Evolutionary conservation across 2,888 invertebrate genomes (phyloP).

Genomic region (Lycia hirtaria): DNA sequence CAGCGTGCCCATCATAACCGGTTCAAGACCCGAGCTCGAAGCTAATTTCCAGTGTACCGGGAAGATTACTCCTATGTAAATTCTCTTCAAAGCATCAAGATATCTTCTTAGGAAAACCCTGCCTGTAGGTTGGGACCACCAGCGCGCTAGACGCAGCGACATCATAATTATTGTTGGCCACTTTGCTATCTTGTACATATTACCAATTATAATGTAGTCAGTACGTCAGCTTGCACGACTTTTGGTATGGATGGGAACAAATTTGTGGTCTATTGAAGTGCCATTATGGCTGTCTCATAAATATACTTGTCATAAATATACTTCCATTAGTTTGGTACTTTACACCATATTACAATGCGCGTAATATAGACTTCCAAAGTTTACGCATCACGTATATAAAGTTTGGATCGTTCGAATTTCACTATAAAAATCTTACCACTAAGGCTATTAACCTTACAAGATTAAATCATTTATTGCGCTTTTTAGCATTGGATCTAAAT

Average conservation of each 20-base stretch:
- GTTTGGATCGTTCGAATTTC: too few species aligned
- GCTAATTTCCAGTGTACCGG: conserved; percentile 33
- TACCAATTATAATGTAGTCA: conserved; percentile 32
- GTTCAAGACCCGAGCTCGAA: conserved; percentile 16
- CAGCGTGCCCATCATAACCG: conserved; percentile 17
- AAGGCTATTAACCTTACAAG: too few species aligned
- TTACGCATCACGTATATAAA: too few species aligned
- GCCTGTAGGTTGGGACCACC: conserved; percentile 53
- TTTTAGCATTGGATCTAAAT: too few species aligned
- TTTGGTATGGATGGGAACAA: conserved; percentile 4
- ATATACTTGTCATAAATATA: too few species aligned
- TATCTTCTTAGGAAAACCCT: conserved; percentile 39
- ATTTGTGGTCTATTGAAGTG: background rate
- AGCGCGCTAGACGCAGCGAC: conserved; percentile 52
- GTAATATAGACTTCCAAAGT: too few species aligned
- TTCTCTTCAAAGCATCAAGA: conserved; percentile 33
- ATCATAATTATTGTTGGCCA: conserved; percentile 54
- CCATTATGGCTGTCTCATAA: background rate
- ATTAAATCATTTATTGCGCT: too few species aligned
- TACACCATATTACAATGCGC: too few species aligned
- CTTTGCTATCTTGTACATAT: conserved; percentile 45
- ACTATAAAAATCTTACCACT: too few species aligned
- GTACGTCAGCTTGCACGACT: conserved; percentile 25
- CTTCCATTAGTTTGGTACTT: too few species aligned
- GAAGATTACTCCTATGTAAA: conserved; percentile 40